phyloP scores from a whole-genome alignment of 2,888 invertebrate genomes.

The Rhagonycha lutea region DNA sequence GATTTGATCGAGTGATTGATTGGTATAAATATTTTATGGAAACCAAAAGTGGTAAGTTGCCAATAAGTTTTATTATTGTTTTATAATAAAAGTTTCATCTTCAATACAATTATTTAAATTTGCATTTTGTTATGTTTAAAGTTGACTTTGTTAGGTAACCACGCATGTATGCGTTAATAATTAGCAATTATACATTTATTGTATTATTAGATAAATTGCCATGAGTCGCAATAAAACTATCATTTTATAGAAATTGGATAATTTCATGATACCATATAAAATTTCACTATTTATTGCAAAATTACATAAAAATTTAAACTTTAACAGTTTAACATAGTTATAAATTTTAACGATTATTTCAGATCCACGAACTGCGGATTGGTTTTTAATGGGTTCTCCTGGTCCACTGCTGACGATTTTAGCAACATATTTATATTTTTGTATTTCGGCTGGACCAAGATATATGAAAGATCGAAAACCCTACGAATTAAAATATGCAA shows the following conservation, averaged over 20 bases:
- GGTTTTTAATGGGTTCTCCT: slow-evolving; percentile 75
- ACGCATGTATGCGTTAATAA: not conserved
- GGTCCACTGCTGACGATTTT: slow-evolving; percentile 69
- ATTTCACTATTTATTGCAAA: not conserved
- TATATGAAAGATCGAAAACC: slow-evolving; percentile 87
- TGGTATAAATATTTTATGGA: slow-evolving; percentile 49
- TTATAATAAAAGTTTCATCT: not conserved
- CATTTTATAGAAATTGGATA: not conserved
- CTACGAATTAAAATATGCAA: slow-evolving; percentile 74
- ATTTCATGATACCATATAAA: not conserved
- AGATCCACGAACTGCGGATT: slow-evolving; percentile 72
- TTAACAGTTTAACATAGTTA: not conserved
- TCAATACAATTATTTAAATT: not conserved
- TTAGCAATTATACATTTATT: not conserved
- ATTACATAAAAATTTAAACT: not conserved
- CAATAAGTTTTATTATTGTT: not conserved
- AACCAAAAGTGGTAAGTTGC: slow-evolving; percentile 48
- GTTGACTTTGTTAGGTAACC: not conserved
- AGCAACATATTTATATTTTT: slow-evolving; percentile 70
- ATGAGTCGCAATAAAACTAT: not conserved
- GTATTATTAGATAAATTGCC: not conserved
- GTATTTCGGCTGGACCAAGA: slow-evolving; percentile 78
- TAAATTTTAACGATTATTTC: slow-evolving; percentile 40
- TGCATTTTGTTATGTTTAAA: not conserved
- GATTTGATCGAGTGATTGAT: slow-evolving; percentile 35